Conservation (phyloP, 1,140 invertebrate genomes). For the Drosophila eugracilis region DNA sequence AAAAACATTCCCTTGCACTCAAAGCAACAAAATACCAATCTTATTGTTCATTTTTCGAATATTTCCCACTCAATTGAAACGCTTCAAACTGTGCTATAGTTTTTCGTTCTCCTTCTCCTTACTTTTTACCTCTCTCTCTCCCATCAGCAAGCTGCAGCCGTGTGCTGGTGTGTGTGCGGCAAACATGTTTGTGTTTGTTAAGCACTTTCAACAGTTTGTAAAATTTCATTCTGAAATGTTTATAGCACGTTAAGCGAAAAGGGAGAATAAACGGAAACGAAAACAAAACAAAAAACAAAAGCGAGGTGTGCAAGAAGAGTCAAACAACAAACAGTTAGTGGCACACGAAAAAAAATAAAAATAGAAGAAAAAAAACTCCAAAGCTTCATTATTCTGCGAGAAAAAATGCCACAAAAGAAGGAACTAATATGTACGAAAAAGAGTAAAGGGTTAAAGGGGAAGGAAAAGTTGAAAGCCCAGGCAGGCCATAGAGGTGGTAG, state of each 20-base stretch:
- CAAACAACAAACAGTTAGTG: slow-evolving; percentile 22
- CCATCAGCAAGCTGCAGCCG: slow-evolving; percentile 44
- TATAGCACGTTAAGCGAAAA: slow-evolving; percentile 38
- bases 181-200: slow-evolving; percentile 55
- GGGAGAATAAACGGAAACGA: slow-evolving; percentile 30
- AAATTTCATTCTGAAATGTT: slow-evolving; percentile 65
- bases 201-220: slow-evolving; percentile 68
- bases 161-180: slow-evolving; percentile 17
- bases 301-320: slow-evolving; percentile 24
- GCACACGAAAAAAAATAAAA: too few relatives aligned
- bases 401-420: slow-evolving; percentile 23
- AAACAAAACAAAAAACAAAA: too few relatives aligned
- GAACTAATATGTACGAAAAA: slow-evolving; percentile 18
- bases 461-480: slow-evolving; percentile 18
- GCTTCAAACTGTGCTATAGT: slow-evolving; percentile 68
- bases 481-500: background rate
- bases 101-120: slow-evolving; percentile 32
- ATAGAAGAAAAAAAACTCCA: slow-evolving; percentile 1
- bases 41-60: background rate
- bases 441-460: slow-evolving; percentile 16
- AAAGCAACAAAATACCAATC: background rate
- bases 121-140: slow-evolving; percentile 5
- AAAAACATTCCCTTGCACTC: background rate
- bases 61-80: slow-evolving; percentile 14
- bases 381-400: slow-evolving; percentile 4